A percentile compares a stretch with the other conserved stretches of the same genome.
Conservation (phyloP, 2,888 invertebrate species). For the Sesamia inferens region DNA sequence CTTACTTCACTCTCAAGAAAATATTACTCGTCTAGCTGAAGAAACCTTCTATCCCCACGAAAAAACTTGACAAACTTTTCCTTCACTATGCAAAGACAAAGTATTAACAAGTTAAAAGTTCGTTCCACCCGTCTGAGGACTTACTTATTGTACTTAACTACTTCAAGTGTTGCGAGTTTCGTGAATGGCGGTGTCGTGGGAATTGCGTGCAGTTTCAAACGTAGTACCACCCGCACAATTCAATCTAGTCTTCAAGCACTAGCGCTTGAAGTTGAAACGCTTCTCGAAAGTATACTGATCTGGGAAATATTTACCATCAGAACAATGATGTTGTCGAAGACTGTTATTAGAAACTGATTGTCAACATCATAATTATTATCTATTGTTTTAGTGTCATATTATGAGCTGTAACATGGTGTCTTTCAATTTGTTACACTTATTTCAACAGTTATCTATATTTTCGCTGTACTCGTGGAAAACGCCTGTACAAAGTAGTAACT, state of each 20-base stretch:
- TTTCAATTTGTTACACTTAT: conserved; percentile 17
- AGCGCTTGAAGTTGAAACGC: conserved; percentile 67
- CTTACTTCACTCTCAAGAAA: neutral
- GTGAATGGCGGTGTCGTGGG: conserved; percentile 74
- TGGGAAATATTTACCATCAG: conserved; percentile 71
- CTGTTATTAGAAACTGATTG: conserved; percentile 65
- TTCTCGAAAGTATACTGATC: conserved; percentile 82
- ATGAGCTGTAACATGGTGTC: conserved; percentile 15
- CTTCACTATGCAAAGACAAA: neutral
- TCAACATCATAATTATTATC: conserved; percentile 48
- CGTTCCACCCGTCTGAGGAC: conserved; percentile 62
- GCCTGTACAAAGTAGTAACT: conserved; percentile 29
- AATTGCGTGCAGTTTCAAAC: conserved; percentile 69
- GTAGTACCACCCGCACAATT: conserved; percentile 68
- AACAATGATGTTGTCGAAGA: conserved; percentile 77
- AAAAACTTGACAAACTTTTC: neutral
- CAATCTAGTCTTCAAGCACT: conserved; percentile 57
- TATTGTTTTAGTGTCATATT: conserved; percentile 37
- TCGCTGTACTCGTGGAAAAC: neutral
- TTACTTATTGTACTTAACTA: conserved; percentile 46
- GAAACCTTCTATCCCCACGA: neutral
- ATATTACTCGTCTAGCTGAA: neutral
- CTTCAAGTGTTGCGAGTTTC: conserved; percentile 58
- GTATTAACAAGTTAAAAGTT: conserved; percentile 39
- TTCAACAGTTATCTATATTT: neutral